Base-by-base conservation (phyloP, 2,888 invertebrate species). In the Folsomia candida region DNA sequence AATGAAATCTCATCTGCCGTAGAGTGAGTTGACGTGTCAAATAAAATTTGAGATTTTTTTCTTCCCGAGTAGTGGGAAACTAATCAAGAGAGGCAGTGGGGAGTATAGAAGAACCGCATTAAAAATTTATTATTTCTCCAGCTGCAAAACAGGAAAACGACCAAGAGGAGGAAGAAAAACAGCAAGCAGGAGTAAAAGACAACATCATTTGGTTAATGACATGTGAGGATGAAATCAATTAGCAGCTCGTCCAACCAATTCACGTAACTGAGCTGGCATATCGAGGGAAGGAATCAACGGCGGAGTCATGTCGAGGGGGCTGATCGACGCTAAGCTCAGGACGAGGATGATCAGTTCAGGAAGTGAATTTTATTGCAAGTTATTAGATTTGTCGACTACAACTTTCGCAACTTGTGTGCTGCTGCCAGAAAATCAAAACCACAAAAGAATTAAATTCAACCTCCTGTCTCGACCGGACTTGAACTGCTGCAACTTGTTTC, bases 161-260 rank as follows among this genome's bases (percentile, higher is more conserved):
- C 54, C 54, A 22, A 54, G 24, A 6, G 54, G n/a, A n/a, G n/a
- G n/a, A 37, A 37, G 37, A 37, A 37, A 37, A 37, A 14, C 14
- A n/a, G 37, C 14, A 37, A 37, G 37, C 37, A 14, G 37, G 37
- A 37, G 37, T 14, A 37, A 14, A 37, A 9, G 14, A 37, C 14
- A 37, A 37, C 37, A 37, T 37, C 37, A 37, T 37, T 4, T 37
- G 37, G 37, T 14, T 37, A 37, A 37, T 37, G 37, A 37, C 37
- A 59, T 59, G 4, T 59, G 22, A 11, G 59, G 59, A 59, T 59
- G 59, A 26, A 24, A 59, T 59, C 59, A 59, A 59, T 59, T 59
- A 59, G 59, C 59, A 59, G n/a, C 57, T 20, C 20, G 4, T 59
- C 59, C 3, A 2, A 22, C 59, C 18, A 14, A 9, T 47, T 47